Conservation (phyloP, 2,113 vertebrate genomes). For the Psammodynastes pulverulentus region DNA sequence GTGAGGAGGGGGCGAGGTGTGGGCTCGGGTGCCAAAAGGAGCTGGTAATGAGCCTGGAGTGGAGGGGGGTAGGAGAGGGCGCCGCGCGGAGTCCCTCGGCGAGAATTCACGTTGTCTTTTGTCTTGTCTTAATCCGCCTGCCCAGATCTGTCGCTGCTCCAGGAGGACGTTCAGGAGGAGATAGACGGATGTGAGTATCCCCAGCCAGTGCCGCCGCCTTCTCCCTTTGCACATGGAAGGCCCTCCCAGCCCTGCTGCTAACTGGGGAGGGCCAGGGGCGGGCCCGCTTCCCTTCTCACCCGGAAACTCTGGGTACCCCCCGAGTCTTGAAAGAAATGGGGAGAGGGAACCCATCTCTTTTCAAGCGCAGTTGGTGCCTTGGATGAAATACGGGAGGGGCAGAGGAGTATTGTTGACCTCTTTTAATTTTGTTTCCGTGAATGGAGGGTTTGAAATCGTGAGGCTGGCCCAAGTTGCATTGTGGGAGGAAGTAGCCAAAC, state of each 20-base stretch:
- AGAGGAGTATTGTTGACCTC: neutral
- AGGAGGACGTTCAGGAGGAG: conserved; percentile 83
- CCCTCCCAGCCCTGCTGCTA: neutral
- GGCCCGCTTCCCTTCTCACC: neutral
- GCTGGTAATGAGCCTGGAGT: neutral
- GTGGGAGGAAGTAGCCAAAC: conserved; percentile 36
- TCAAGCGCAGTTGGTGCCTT: neutral
- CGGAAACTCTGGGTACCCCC: neutral
- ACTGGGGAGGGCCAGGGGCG: neutral
- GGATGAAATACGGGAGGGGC: neutral
- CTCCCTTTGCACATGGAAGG: neutral
- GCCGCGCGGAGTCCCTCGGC: neutral
- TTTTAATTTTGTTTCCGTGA: neutral
- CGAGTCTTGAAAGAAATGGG: neutral
- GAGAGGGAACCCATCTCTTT: neutral
- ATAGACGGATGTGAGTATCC: conserved; percentile 82
- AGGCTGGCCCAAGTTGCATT: conserved; percentile 38
- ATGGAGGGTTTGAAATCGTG: conserved; percentile 37
- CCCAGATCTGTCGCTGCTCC: conserved; percentile 82
- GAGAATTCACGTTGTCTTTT: neutral
- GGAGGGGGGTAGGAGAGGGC: neutral
- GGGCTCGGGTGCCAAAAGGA: neutral
- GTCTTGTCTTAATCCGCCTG: conserved; percentile 26
- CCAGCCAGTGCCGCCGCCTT: neutral
- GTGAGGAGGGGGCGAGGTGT: conserved; percentile 16